Conservation (phyloP, 2,113 vertebrate genomes). For the Rynchops niger region DNA sequence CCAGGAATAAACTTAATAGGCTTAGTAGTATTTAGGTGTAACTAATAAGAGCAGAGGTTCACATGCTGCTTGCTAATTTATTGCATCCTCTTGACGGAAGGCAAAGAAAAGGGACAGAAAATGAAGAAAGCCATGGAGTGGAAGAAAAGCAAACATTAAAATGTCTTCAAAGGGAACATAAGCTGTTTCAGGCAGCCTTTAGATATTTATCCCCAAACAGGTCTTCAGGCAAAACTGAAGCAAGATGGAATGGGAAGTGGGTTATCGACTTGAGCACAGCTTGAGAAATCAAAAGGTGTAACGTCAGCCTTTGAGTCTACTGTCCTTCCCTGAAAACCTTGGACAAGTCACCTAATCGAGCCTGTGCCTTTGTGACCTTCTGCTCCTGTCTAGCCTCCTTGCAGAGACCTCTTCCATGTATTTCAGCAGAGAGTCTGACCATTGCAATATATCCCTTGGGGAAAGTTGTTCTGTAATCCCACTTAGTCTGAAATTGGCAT, state of each 20-base stretch:
- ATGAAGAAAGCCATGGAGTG: neutral
- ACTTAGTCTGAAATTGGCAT: neutral
- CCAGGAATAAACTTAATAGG: slow-evolving; percentile 64
- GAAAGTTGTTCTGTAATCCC: neutral
- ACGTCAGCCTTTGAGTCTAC: neutral
- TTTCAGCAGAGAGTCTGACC: fast-evolving
- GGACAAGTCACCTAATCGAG: neutral
- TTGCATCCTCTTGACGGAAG: neutral
- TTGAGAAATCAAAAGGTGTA: neutral
- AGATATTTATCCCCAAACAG: neutral
- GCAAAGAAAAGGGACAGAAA: neutral
- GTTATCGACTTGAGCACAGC: neutral
- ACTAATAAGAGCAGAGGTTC: neutral
- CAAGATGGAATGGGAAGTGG: neutral
- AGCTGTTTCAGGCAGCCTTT: neutral
- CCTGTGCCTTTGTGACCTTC: neutral
- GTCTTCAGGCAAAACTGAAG: neutral
- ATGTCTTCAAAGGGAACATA: neutral
- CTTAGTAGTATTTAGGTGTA: slow-evolving; percentile 19
- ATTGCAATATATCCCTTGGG: fast-evolving
- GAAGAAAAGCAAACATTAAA: neutral
- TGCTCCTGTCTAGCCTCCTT: neutral
- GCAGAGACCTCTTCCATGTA: fast-evolving
- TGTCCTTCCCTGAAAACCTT: neutral
- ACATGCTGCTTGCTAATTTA: slow-evolving; percentile 22